phyloP scores from a whole-genome alignment of 1,140 invertebrate species.

The Saccostrea glomerata region DNA sequence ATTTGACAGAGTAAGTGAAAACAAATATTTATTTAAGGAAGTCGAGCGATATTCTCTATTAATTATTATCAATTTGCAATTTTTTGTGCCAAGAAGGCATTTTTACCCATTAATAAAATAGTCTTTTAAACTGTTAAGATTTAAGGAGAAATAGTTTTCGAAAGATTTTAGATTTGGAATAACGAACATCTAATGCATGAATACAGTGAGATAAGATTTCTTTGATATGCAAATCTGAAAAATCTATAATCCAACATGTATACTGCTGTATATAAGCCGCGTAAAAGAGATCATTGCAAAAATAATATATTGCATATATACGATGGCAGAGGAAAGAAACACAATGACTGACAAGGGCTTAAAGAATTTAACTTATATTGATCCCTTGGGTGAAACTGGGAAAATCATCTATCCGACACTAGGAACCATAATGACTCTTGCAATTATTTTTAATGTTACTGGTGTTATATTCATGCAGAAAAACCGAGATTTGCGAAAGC shows the following conservation, averaged over 20 bases:
- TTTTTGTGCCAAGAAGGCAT: too few relatives aligned
- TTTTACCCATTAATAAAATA: too few relatives aligned
- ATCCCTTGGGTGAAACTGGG: neutral
- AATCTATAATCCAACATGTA: neutral
- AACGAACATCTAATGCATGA: too few relatives aligned
- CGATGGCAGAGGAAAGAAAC: neutral
- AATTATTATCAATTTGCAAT: too few relatives aligned
- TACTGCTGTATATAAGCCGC: neutral
- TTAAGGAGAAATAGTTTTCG: too few relatives aligned
- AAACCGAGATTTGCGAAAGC: neutral
- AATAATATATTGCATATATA: neutral
- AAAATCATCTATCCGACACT: neutral
- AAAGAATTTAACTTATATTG: neutral
- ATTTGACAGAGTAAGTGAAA: too few relatives aligned
- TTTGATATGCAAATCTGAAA: neutral
- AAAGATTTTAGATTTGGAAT: too few relatives aligned
- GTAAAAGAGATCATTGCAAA: neutral
- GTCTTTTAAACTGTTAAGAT: too few relatives aligned
- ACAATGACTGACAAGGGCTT: neutral
- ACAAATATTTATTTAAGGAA: too few relatives aligned
- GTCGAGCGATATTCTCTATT: too few relatives aligned
- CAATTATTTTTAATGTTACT: neutral
- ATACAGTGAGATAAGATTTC: neutral
- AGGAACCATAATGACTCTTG: neutral
- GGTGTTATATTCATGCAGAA: neutral